Conservation (phyloP, 2,888 invertebrate genomes). For the Bursaphelenchus okinawaensis region DNA sequence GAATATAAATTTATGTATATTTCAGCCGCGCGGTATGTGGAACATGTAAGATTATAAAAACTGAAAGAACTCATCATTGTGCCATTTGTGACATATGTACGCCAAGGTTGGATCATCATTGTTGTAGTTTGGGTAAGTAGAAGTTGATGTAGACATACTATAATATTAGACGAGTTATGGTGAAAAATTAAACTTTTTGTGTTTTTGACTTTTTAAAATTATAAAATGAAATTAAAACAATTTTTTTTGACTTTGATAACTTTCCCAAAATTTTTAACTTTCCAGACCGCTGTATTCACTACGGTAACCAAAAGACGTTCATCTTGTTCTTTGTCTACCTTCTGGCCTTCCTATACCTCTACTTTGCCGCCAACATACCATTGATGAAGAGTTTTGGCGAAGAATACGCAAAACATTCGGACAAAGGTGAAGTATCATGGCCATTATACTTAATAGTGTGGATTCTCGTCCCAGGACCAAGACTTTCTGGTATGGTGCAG, state of each 20-base stretch:
- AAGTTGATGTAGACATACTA: background rate
- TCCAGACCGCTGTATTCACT: constrained; percentile 11
- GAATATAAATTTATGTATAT: background rate
- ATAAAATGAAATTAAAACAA: no score
- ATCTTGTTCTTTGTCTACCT: constrained; percentile 10
- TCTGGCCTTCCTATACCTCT: background rate
- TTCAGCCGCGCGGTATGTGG: background rate
- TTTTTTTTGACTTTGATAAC: no score
- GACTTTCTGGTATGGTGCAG: no score
- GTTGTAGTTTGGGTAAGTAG: constrained; percentile 6
- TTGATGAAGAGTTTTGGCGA: no score
- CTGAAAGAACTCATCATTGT: constrained; percentile 11
- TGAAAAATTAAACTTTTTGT: no score
- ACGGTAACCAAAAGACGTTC: constrained; percentile 2
- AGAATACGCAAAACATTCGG: no score
- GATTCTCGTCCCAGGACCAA: no score
- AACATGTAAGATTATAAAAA: background rate
- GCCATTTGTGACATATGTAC: constrained; percentile 3
- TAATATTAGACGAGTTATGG: no score
- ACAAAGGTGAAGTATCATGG: no score
- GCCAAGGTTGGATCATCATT: constrained; percentile 12
- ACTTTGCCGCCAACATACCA: background rate
- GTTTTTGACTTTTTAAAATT: no score
- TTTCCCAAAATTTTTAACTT: no score
- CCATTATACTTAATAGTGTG: no score